These are phyloP conservation scores for Apaloderma vittatum DNA, from an alignment of 2,113 vertebrate species.

Conservation along the genomic window DNA sequence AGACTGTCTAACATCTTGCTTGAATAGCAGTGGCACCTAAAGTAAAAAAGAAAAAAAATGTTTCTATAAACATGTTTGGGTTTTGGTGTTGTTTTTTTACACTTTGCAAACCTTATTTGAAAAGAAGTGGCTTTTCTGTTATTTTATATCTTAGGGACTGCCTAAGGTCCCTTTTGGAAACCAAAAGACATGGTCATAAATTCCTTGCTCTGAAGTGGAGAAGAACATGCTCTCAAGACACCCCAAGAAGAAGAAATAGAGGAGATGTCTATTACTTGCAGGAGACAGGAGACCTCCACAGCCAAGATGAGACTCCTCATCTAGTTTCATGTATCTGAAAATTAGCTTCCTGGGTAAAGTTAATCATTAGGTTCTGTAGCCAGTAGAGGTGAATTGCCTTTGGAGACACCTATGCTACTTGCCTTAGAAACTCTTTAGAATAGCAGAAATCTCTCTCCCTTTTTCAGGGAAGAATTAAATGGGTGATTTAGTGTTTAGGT, in stretches of 20 bases:
- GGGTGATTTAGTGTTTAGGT: background rate
- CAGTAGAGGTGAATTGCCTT: background rate
- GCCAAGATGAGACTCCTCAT: background rate
- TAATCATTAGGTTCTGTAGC: background rate
- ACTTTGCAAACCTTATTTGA: background rate
- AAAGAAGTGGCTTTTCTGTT: background rate
- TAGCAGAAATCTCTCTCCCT: background rate
- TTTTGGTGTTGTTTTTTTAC: background rate
- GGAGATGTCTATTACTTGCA: background rate
- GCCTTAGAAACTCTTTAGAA: background rate
- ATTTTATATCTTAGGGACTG: background rate
- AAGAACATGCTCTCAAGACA: background rate
- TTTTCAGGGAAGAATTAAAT: background rate
- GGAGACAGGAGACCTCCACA: background rate
- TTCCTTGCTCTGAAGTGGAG: background rate
- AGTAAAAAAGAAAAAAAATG: background rate
- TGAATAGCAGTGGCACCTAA: background rate
- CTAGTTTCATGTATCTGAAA: background rate
- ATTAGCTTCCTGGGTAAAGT: background rate
- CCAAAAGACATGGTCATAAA: background rate
- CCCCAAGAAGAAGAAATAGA: background rate
- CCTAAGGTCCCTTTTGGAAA: background rate
- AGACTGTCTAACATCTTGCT: background rate
- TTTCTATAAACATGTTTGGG: background rate
- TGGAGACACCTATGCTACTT: background rate